Evolutionary conservation across 2,113 vertebrate genomes (phyloP), one percentile per base, ranked within the genome.

Genomic region (Pagrus major): DNA sequence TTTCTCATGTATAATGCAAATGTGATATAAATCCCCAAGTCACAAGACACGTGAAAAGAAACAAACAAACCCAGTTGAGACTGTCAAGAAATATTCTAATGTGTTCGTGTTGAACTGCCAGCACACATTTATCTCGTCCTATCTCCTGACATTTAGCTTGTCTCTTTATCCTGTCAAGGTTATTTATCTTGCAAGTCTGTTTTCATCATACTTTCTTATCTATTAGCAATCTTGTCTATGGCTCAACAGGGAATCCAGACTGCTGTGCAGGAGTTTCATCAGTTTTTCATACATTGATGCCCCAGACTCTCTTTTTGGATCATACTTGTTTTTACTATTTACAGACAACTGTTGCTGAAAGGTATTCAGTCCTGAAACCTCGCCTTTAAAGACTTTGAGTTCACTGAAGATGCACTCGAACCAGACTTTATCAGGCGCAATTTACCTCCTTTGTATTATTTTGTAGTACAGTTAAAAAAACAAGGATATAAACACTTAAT

Each of bases 81-180:
- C n/a, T 21, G 33, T n/a, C n/a, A n/a, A n/a, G n/a, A n/a, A n/a
- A n/a, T n/a, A n/a, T n/a, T n/a, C n/a, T n/a, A n/a, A 54, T 27
- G 44, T 66, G 29, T 66, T 47, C 44, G 70, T 71, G 51, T 60
- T 54, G 49, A 67, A 44, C 49, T 51, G 60, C 14, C 15, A 39
- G 59, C 31, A 71, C 12, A 25, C 31, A 55, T 59, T 76, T 68
- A 76, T 54, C 14, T 35, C 5, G 12, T 5, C 20, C 54, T 56
- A 76, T 52, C 25, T 33, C 12, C 54, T 66, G 76, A 81, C 66
- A 75, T 83, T 67, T 73, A 60, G 15, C 39, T 56, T 33, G 41
- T 76, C 59, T 54, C 11, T 81, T 60, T 49, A 58, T 5, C 66
- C 52, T 61, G 29, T 47, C 39, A 46, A 46, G 51, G 18, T 39